Percentiles rank a stretch among this genome's conserved stretches.
Evolutionary conservation across 2,113 vertebrate genomes (phyloP).

Genomic region (Lasiurus cinereus): DNA sequence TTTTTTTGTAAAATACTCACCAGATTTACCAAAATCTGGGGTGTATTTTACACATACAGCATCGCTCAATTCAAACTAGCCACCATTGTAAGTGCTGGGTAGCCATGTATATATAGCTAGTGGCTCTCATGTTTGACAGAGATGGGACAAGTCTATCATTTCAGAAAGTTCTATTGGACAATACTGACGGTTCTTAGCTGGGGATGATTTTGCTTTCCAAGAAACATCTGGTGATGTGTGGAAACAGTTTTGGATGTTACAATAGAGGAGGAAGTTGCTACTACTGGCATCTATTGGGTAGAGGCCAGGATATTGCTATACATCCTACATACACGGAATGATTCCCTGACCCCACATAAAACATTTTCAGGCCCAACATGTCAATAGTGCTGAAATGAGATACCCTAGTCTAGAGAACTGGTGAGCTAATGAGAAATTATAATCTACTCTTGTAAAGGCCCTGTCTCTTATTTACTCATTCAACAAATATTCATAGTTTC

Average conservation of each 20-base stretch:
- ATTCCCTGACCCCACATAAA: background rate
- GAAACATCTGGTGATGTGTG: background rate
- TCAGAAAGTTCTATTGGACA: background rate
- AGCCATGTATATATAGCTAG: background rate
- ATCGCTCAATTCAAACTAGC: background rate
- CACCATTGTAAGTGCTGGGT: background rate
- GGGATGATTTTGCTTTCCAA: background rate
- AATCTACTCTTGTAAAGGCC: background rate
- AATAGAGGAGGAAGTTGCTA: fast-evolving
- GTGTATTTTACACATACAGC: background rate
- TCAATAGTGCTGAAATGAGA: background rate
- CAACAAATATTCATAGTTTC: background rate
- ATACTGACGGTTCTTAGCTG: background rate
- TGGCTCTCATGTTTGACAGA: background rate
- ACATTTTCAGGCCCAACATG: background rate
- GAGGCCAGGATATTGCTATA: background rate
- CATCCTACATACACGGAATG: too few species aligned
- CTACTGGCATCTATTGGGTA: background rate
- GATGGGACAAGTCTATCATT: background rate
- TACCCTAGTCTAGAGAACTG: background rate
- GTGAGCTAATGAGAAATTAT: background rate
- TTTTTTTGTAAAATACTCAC: background rate
- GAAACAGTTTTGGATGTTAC: background rate
- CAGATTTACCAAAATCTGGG: background rate
- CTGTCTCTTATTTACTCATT: conserved; percentile 10